These are phyloP conservation scores for Oryzias sinensis DNA, from an alignment of 2,797 vertebrate genomes.

Conservation along the genomic window DNA sequence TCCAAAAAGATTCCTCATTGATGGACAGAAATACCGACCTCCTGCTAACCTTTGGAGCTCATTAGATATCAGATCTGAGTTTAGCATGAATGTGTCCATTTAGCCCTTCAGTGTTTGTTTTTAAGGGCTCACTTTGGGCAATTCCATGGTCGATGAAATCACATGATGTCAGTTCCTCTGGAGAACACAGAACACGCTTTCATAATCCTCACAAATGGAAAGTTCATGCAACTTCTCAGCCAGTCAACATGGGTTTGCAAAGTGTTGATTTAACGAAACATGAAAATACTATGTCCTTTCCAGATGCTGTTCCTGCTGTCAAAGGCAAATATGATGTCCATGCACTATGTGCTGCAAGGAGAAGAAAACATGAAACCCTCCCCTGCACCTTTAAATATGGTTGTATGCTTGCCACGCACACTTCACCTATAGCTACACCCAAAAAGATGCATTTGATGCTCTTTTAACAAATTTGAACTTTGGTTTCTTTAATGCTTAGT, in stretches of 20 bases:
- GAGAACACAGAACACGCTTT: slow-evolving; percentile 25
- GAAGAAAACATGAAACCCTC: slow-evolving; percentile 38
- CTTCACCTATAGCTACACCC: slow-evolving; percentile 24
- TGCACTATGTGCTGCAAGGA: slow-evolving; percentile 36
- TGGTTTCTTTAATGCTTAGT: slow-evolving; percentile 61
- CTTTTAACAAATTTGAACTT: slow-evolving; percentile 43
- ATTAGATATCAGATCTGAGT: neutral
- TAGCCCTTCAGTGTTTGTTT: slow-evolving; percentile 2
- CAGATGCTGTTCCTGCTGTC: slow-evolving; percentile 40
- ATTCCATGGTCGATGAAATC: slow-evolving; percentile 19
- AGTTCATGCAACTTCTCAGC: slow-evolving; percentile 24
- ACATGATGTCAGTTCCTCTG: slow-evolving; percentile 26
- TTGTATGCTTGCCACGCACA: slow-evolving; percentile 32
- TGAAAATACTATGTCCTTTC: slow-evolving; percentile 38
- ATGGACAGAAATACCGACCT: slow-evolving; percentile 1
- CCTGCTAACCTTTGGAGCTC: neutral
- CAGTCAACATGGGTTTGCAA: slow-evolving; percentile 39
- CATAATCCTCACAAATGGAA: slow-evolving; percentile 30
- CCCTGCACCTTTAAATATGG: slow-evolving; percentile 35
- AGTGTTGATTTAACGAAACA: slow-evolving; percentile 39
- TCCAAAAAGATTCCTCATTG: neutral
- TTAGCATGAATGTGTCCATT: neutral
- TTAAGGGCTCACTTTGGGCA: slow-evolving; percentile 7
- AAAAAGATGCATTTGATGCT: slow-evolving; percentile 31
- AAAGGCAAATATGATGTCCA: slow-evolving; percentile 40